These are phyloP conservation scores for Pangasius djambal DNA, from an alignment of 2,797 vertebrate species.

Conservation along the genomic window DNA sequence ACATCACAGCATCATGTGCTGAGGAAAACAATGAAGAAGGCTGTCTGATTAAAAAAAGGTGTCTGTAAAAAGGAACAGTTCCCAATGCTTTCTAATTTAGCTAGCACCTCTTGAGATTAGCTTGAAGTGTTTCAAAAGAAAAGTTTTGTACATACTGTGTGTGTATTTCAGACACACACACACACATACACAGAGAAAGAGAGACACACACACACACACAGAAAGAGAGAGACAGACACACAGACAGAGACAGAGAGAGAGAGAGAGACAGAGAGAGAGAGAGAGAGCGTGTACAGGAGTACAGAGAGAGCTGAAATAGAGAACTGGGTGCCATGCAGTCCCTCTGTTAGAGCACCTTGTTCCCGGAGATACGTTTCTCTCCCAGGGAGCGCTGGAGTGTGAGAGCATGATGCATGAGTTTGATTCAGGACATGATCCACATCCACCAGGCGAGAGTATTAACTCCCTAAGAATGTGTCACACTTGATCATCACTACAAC, in stretches of 20 bases:
- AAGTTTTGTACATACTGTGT: neutral
- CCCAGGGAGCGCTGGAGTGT: slow-evolving; percentile 26
- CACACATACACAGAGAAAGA: neutral
- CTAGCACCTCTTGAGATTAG: slow-evolving; percentile 12
- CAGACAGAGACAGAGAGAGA: neutral
- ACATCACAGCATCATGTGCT: neutral
- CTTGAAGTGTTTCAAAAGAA: slow-evolving; percentile 19
- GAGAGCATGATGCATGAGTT: slow-evolving; percentile 61
- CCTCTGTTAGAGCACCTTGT: slow-evolving; percentile 25
- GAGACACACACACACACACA: neutral
- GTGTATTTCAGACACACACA: no score
- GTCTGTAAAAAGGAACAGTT: neutral
- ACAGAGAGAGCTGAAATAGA: slow-evolving; percentile 15
- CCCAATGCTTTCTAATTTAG: neutral
- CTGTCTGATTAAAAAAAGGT: neutral
- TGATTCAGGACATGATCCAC: slow-evolving; percentile 63
- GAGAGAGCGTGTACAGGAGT: neutral
- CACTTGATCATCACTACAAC: slow-evolving; percentile 63
- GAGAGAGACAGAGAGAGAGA: neutral
- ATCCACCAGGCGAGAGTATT: slow-evolving; percentile 56
- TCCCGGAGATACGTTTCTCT: slow-evolving; percentile 17
- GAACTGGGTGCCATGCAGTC: neutral
- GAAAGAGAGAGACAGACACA: no score
- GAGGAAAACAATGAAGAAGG: slow-evolving; percentile 8
- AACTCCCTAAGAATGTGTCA: slow-evolving; percentile 49